These are phyloP conservation scores for Lasioglossum baleicum DNA, from an alignment of 1,140 invertebrate species.

Conservation along the genomic window DNA sequence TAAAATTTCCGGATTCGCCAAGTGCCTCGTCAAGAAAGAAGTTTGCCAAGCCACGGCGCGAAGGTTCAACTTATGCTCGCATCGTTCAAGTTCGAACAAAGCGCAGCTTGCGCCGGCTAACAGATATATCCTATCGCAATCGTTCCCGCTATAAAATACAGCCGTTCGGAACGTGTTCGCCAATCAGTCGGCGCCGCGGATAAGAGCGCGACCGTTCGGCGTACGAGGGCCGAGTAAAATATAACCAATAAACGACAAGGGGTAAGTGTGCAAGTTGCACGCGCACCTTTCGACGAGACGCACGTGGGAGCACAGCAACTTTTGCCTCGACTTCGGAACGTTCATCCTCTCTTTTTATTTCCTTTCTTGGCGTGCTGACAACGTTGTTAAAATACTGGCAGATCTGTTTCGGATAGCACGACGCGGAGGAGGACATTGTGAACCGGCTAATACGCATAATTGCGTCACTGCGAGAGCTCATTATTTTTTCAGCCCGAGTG, in stretches of 20 bases:
- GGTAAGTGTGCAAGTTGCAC: constrained; percentile 9
- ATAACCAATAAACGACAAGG: constrained; percentile 47
- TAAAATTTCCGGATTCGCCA: too few relatives aligned
- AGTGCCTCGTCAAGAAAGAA: too few relatives aligned
- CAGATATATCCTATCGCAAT: constrained; percentile 45
- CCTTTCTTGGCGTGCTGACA: constrained; percentile 5
- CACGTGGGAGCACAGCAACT: constrained; percentile 21
- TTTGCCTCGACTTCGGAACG: not conserved
- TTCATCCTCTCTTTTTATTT: not conserved
- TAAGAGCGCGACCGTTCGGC: constrained; percentile 10
- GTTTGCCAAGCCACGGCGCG: too few relatives aligned
- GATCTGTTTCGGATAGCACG: not conserved
- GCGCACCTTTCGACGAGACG: constrained; percentile 27
- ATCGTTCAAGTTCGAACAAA: constrained; percentile 10
- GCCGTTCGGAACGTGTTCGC: constrained; percentile 8
- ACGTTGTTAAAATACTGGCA: constrained; percentile 1
- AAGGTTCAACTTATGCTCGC: constrained; percentile 8
- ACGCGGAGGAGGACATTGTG: constrained; percentile 15
- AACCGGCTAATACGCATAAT: constrained; percentile 13
- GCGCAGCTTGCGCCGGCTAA: constrained; percentile 27
- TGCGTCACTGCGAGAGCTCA: not conserved
- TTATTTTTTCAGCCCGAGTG: not conserved
- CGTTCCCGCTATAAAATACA: constrained; percentile 43
- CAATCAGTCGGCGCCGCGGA: constrained; percentile 36
- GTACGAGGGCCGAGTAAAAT: constrained; percentile 28